phyloP scores from a whole-genome alignment of 2,888 invertebrate genomes.

The Magallana nippona region DNA sequence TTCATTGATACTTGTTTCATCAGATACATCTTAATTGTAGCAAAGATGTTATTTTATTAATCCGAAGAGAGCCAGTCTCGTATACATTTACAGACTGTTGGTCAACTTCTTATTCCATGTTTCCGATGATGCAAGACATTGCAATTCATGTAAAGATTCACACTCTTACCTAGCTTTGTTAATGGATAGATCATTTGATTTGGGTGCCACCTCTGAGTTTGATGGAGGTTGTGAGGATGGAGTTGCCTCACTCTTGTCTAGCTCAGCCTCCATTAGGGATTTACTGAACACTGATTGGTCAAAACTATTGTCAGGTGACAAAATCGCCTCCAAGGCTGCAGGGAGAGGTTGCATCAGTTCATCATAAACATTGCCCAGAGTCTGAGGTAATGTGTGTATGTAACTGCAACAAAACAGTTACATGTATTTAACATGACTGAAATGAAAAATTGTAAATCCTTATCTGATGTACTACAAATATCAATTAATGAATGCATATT shows the following conservation, averaged over 20 bases:
- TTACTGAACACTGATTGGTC: constrained; percentile 59
- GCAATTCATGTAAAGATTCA: too few relatives aligned
- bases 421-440: too few relatives aligned
- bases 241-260: constrained; percentile 45
- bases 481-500: too few relatives aligned
- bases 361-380: constrained; percentile 70
- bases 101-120: too few relatives aligned
- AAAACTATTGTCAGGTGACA: constrained; percentile 63
- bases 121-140: too few relatives aligned
- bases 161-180: constrained; percentile 37
- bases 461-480: too few relatives aligned
- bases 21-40: too few relatives aligned
- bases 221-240: constrained; percentile 51
- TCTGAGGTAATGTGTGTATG: constrained; percentile 63
- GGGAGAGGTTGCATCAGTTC: constrained; percentile 74
- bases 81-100: too few relatives aligned
- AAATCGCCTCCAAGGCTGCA: constrained; percentile 61
- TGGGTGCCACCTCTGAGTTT: constrained; percentile 54
- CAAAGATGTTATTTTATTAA: too few relatives aligned
- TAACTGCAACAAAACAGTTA: constrained; percentile 63
- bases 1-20: too few relatives aligned
- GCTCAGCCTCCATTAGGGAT: constrained; percentile 48
- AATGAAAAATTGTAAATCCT: too few relatives aligned
- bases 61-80: too few relatives aligned
- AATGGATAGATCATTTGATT: constrained; percentile 43